phyloP scores from a whole-genome alignment of 2,888 invertebrate genomes.

The Macrostomum cliftonense region DNA sequence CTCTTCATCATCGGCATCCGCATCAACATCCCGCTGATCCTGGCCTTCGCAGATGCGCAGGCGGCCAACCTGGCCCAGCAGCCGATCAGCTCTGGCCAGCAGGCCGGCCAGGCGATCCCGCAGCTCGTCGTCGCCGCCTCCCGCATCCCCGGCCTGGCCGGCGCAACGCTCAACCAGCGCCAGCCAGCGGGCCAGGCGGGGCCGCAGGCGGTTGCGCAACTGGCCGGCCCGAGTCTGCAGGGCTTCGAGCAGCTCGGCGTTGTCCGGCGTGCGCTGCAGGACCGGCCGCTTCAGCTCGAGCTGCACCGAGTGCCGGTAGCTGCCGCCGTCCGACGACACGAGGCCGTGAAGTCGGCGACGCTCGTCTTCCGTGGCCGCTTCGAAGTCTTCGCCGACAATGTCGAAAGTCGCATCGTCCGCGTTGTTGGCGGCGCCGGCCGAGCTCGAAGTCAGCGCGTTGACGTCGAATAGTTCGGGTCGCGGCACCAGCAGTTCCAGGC shows the following conservation, averaged over 20 bases:
- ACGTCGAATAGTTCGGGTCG: constrained; percentile 26
- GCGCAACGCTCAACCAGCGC: too few relatives aligned
- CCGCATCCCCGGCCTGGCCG: too few relatives aligned
- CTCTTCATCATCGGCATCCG: constrained; percentile 9
- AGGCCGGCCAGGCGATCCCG: neutral
- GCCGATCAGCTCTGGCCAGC: neutral
- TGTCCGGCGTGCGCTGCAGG: constrained; percentile 6
- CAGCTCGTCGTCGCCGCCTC: too few relatives aligned
- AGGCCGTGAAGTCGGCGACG: too few relatives aligned
- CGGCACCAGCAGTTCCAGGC: constrained; percentile 36
- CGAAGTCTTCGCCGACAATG: constrained; percentile 1
- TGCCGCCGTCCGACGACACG: too few relatives aligned
- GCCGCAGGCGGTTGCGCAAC: too few relatives aligned
- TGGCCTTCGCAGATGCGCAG: too few relatives aligned
- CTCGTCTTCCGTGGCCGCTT: neutral
- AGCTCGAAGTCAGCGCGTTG: constrained; percentile 3
- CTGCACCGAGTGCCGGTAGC: too few relatives aligned
- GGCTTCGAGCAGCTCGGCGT: constrained; percentile 7
- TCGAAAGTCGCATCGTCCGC: neutral
- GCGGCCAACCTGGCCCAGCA: neutral
- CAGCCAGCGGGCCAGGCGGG: too few relatives aligned
- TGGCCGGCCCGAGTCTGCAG: neutral
- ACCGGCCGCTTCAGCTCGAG: neutral
- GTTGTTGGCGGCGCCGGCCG: neutral
- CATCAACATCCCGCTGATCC: neutral